Conservation (phyloP, 2,113 vertebrate genomes). For the Columba livia region DNA sequence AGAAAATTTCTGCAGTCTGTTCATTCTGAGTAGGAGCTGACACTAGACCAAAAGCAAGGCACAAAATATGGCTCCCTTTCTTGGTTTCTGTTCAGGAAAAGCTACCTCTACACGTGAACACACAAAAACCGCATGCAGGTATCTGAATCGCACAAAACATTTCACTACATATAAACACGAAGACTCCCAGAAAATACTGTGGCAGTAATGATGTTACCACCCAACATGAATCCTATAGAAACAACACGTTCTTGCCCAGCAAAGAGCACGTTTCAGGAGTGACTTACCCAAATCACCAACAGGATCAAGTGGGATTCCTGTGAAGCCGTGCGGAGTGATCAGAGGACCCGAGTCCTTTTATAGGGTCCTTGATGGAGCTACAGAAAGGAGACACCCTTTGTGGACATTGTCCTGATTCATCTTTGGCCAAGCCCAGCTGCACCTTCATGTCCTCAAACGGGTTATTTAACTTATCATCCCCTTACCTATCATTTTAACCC, state of each 20-base stretch:
- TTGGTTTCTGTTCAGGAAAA: background rate
- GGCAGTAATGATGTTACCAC: rapidly evolving
- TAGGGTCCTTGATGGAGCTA: slow-evolving; percentile 26
- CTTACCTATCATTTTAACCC: slow-evolving; percentile 61
- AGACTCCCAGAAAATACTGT: background rate
- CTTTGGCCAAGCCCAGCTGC: slow-evolving; percentile 49
- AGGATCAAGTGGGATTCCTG: slow-evolving; percentile 49
- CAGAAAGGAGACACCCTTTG: slow-evolving; percentile 47
- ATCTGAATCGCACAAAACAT: background rate
- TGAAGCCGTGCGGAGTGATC: slow-evolving; percentile 56
- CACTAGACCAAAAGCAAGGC: background rate
- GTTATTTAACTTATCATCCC: slow-evolving; percentile 59
- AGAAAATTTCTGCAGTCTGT: rapidly evolving
- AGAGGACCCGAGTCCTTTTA: slow-evolving; percentile 44
- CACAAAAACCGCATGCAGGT: rapidly evolving
- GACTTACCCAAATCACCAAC: slow-evolving; percentile 67
- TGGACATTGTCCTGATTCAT: slow-evolving; percentile 71
- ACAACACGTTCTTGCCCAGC: background rate
- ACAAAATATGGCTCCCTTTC: background rate
- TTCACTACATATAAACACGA: rapidly evolving
- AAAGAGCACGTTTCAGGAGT: background rate
- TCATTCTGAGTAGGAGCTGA: background rate
- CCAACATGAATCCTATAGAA: background rate
- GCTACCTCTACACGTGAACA: background rate
- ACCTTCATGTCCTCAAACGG: slow-evolving; percentile 55